Evolutionary conservation across 2,113 vertebrate species (phyloP).

Genomic region (Tricholaema leucomelas): DNA sequence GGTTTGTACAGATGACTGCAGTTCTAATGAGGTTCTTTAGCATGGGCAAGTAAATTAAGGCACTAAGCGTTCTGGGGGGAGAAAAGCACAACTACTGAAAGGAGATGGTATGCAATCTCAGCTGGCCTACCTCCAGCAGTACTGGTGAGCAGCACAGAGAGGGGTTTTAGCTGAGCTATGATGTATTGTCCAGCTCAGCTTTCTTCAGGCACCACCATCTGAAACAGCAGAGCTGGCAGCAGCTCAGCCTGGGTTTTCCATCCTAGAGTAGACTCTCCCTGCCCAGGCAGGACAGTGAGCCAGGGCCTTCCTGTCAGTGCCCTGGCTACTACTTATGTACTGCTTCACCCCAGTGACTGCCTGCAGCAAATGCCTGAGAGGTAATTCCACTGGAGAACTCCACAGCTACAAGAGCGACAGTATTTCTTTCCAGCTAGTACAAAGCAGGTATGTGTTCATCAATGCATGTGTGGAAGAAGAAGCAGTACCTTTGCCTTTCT

Average conservation of each 20-base stretch:
- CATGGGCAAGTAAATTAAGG: background rate
- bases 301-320: background rate
- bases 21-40: background rate
- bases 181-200: background rate
- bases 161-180: background rate
- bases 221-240: background rate
- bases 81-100: background rate
- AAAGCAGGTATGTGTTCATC: rapidly evolving
- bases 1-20: background rate
- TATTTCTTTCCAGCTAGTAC: background rate
- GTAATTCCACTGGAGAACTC: background rate
- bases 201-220: background rate
- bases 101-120: background rate
- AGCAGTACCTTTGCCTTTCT: conserved; percentile 87
- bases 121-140: background rate
- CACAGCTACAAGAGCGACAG: background rate
- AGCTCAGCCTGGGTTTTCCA: background rate
- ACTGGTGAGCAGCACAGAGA: background rate
- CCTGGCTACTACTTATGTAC: rapidly evolving
- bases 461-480: background rate
- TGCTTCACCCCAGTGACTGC: rapidly evolving
- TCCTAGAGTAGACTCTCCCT: rapidly evolving
- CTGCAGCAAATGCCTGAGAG: background rate
- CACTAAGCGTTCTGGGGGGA: background rate
- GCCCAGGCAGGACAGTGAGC: background rate